These are phyloP conservation scores for Chorisops tibialis DNA, from an alignment of 2,888 invertebrate genomes.

Conservation along the genomic window DNA sequence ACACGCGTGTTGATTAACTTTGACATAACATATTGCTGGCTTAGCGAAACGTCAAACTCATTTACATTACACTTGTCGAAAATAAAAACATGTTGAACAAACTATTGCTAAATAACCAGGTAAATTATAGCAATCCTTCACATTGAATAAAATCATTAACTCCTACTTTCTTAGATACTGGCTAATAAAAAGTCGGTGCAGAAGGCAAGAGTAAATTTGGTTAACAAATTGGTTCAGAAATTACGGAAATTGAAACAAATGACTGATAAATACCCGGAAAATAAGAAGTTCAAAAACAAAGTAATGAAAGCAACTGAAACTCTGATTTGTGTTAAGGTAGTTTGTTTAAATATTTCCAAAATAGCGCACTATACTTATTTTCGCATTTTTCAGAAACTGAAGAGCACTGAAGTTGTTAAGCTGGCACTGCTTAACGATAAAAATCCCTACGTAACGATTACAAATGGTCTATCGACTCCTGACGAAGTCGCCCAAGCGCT, in stretches of 20 bases:
- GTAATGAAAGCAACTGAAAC: conserved; percentile 39
- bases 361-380: not conserved
- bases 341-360: not conserved
- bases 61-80: too few species aligned
- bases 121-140: too few species aligned
- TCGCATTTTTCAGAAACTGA: conserved; percentile 38
- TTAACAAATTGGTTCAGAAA: conserved; percentile 47
- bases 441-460: conserved; percentile 40
- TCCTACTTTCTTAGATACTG: conserved; percentile 40
- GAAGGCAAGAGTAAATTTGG: conserved; percentile 42
- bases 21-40: too few species aligned
- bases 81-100: conserved; percentile 50
- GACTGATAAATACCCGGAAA: conserved; percentile 41
- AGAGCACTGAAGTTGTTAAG: conserved; percentile 41
- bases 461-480: conserved; percentile 43
- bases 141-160: not conserved
- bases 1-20: too few species aligned
- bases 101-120: conserved; percentile 48
- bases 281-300: conserved; percentile 40
- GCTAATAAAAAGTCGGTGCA: conserved; percentile 45
- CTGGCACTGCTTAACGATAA: conserved; percentile 40
- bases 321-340: conserved; percentile 41
- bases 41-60: too few species aligned
- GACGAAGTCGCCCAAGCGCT: conserved; percentile 45
- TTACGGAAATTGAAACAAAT: conserved; percentile 43